Conservation (phyloP, 53 echinoderm and acorn worm species). For the Echinometra lucunter region DNA sequence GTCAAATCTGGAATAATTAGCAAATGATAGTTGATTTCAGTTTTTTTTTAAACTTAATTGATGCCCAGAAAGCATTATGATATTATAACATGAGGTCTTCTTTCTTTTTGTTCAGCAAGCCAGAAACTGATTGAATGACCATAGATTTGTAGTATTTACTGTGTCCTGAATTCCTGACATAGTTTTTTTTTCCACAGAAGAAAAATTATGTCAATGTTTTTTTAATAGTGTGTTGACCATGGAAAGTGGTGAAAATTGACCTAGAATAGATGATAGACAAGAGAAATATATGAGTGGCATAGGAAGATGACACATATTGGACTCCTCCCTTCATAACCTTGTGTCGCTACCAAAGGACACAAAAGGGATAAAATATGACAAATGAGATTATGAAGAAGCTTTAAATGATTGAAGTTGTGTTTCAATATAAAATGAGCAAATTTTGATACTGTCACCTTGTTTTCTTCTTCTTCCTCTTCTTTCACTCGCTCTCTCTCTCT, state of each 20-base stretch:
- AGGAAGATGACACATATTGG: not conserved
- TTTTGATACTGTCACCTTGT: too few species aligned
- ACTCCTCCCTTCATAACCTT: not conserved
- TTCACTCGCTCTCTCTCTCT: too few species aligned
- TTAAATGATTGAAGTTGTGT: too few species aligned
- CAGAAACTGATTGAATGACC: not conserved
- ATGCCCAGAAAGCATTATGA: not conserved
- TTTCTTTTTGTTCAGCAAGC: not conserved
- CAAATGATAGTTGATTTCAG: not conserved
- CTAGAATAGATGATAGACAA: slow-evolving; percentile 8
- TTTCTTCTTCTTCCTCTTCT: too few species aligned
- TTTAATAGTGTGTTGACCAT: slow-evolving; percentile 1
- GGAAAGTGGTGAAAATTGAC: not conserved
- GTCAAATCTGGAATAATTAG: too few species aligned
- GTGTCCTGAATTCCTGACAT: not conserved
- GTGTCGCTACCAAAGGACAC: not conserved
- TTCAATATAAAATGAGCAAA: too few species aligned
- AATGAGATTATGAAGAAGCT: not conserved
- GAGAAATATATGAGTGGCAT: not conserved
- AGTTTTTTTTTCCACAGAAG: not conserved
- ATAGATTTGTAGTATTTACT: not conserved
- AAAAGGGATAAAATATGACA: not conserved
- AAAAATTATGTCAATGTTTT: not conserved
- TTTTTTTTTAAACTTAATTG: not conserved
- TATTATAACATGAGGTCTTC: not conserved